These are phyloP conservation scores for Chaetura pelagica DNA, from an alignment of 2,113 vertebrate species.

Conservation along the genomic window DNA sequence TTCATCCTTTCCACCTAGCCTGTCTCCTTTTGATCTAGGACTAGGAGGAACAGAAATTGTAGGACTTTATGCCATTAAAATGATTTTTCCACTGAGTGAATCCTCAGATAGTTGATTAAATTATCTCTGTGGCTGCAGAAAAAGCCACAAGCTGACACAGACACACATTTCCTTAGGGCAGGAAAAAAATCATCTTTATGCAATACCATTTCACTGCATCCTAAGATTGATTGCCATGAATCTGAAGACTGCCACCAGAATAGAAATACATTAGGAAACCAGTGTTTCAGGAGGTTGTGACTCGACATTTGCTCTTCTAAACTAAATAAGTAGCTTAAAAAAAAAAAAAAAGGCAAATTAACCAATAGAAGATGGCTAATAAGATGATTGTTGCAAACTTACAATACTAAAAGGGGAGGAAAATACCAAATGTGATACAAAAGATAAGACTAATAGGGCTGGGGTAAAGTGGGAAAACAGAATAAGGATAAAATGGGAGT, in stretches of 20 bases:
- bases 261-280: neutral
- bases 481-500: neutral
- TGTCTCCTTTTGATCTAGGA: neutral
- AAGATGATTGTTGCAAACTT: neutral
- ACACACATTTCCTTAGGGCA: neutral
- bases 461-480: neutral
- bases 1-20: neutral
- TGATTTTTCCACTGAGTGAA: neutral
- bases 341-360: neutral
- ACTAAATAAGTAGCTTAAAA: neutral
- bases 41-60: neutral
- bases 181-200: neutral
- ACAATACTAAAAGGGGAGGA: neutral
- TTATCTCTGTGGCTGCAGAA: conserved; percentile 29
- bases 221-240: neutral
- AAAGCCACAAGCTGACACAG: neutral
- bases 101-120: neutral
- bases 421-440: neutral
- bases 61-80: neutral
- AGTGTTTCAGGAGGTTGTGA: neutral
- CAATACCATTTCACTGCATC: neutral
- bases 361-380: neutral
- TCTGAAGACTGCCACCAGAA: neutral
- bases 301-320: neutral
- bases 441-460: neutral